These are phyloP conservation scores for Fukomys damarensis DNA, from an alignment of 2,113 vertebrate species.

Conservation along the genomic window DNA sequence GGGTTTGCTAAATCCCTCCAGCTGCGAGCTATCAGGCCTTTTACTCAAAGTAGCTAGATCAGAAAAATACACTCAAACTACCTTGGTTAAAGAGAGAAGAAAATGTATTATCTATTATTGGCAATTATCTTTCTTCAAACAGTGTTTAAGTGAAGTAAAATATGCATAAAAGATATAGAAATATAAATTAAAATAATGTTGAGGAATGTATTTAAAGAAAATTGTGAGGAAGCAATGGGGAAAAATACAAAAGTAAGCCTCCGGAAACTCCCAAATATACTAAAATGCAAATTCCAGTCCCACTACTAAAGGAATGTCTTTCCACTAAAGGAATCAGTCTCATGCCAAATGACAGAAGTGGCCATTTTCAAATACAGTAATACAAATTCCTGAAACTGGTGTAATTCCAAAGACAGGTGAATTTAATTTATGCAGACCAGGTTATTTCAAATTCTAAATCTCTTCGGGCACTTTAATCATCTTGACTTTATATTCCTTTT, in stretches of 20 bases:
- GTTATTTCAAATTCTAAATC: slow-evolving; percentile 43
- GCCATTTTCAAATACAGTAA: background rate
- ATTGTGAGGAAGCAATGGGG: background rate
- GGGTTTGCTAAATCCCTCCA: background rate
- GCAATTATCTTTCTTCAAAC: background rate
- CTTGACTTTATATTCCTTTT: background rate
- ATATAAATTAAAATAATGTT: slow-evolving; percentile 27
- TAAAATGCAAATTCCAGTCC: slow-evolving; percentile 26
- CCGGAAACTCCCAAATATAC: background rate
- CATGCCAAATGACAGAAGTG: background rate
- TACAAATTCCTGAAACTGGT: background rate
- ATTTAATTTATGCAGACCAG: background rate
- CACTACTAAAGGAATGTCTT: background rate
- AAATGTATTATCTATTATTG: background rate
- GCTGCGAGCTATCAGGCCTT: background rate
- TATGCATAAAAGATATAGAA: background rate
- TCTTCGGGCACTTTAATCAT: slow-evolving; percentile 6
- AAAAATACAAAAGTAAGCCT: background rate
- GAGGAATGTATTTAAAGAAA: background rate
- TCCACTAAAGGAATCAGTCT: background rate
- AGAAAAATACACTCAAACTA: background rate
- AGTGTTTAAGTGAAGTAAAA: background rate
- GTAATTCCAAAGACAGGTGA: background rate
- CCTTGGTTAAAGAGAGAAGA: background rate
- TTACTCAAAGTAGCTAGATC: background rate